Percentiles rank a stretch among this genome's conserved stretches.
phyloP scores from a whole-genome alignment of 2,797 vertebrate genomes.

The Silurus lanzhouensis region DNA sequence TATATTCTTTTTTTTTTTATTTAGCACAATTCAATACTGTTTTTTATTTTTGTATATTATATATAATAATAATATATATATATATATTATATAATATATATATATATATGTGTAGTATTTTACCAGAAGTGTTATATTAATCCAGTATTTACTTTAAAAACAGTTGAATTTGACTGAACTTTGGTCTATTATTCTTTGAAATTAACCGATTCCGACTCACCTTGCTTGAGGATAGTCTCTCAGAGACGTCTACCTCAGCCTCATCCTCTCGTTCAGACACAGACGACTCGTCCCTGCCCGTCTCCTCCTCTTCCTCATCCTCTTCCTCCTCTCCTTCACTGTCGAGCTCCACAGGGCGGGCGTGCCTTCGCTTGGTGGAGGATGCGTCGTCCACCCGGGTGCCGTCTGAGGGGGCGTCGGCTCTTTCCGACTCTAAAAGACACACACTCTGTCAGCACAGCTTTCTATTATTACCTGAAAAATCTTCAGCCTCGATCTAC shows the following conservation, averaged over 20 bases:
- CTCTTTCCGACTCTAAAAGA: slow-evolving; percentile 75
- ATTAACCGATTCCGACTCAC: slow-evolving; percentile 60
- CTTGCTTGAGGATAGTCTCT: slow-evolving; percentile 74
- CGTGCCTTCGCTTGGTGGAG: slow-evolving; percentile 80
- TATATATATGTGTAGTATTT: too few relatives aligned
- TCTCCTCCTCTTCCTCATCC: slow-evolving; percentile 90
- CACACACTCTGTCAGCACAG: background rate
- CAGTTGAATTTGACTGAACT: too few relatives aligned
- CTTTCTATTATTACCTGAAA: background rate
- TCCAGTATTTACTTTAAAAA: too few relatives aligned
- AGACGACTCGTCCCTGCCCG: slow-evolving; percentile 74
- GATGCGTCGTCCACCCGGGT: slow-evolving; percentile 83
- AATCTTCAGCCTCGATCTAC: background rate
- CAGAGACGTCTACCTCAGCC: slow-evolving; percentile 71
- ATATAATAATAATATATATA: too few relatives aligned
- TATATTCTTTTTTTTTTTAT: too few relatives aligned
- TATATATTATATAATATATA: too few relatives aligned
- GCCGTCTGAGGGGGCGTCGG: slow-evolving; percentile 78
- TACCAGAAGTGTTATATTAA: too few relatives aligned
- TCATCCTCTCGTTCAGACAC: slow-evolving; percentile 83
- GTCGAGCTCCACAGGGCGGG: slow-evolving; percentile 87
- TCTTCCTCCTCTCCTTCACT: slow-evolving; percentile 92
- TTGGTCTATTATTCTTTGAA: background rate
- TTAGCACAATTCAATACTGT: too few relatives aligned
- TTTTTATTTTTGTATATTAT: too few relatives aligned